Conservation (phyloP, 35 echinoderm and acorn worm species). For the Patiria miniata region DNA sequence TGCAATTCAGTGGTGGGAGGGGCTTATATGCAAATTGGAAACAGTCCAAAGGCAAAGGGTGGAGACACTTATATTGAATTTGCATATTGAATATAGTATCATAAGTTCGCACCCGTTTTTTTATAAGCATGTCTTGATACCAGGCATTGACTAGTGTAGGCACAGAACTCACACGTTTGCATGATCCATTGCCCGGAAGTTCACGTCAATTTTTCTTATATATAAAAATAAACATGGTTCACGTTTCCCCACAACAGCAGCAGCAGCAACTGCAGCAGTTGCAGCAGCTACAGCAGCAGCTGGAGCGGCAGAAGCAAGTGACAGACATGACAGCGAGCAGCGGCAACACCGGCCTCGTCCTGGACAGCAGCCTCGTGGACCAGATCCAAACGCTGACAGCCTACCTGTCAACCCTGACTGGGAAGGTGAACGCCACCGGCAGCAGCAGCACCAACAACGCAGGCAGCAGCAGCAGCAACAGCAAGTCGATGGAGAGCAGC, state of each 20-base stretch:
- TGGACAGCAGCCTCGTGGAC: slow-evolving; percentile 65
- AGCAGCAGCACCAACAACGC: neutral
- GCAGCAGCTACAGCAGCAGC: slow-evolving; percentile 84
- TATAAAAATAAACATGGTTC: too few species aligned
- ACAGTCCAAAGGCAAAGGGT: too few species aligned
- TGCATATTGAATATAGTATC: too few species aligned
- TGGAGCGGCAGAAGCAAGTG: slow-evolving; percentile 79
- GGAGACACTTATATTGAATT: too few species aligned
- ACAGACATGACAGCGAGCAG: slow-evolving; percentile 21
- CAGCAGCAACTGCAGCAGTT: slow-evolving; percentile 95
- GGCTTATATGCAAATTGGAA: too few species aligned
- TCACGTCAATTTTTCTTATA: too few species aligned
- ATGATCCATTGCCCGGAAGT: too few species aligned
- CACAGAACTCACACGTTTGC: too few species aligned
- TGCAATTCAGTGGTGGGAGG: too few species aligned
- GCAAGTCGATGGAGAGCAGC: slow-evolving; percentile 8
- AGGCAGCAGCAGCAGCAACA: neutral
- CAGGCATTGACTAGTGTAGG: too few species aligned
- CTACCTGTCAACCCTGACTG: slow-evolving; percentile 74
- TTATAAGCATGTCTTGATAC: too few species aligned
- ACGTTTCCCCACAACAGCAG: slow-evolving; percentile 48
- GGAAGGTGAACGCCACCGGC: slow-evolving; percentile 50
- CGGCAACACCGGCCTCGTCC: slow-evolving; percentile 22
- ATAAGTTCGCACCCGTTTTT: too few species aligned
- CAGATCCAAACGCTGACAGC: slow-evolving; percentile 88